These are phyloP conservation scores for Laupala kohalensis DNA, from an alignment of 1,140 invertebrate species.

Conservation along the genomic window DNA sequence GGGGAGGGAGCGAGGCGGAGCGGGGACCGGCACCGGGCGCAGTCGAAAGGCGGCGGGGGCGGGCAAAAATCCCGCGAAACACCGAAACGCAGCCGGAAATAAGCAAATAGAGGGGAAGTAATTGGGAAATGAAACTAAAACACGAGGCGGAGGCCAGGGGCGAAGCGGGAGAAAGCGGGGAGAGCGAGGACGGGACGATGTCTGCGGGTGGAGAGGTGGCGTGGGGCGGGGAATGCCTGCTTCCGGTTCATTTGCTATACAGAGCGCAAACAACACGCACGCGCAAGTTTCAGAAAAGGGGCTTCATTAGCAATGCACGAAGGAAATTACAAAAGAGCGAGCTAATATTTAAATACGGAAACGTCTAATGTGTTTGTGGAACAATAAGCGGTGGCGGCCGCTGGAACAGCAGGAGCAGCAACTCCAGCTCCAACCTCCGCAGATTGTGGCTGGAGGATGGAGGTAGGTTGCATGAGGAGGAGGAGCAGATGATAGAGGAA, in stretches of 20 bases:
- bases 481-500: neutral
- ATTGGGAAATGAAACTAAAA: neutral
- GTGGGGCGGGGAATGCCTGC: neutral
- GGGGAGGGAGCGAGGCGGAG: neutral
- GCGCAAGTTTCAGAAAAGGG: neutral
- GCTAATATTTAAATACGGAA: neutral
- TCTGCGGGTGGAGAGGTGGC: too few relatives aligned
- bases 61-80: neutral
- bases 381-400: neutral
- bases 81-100: neutral
- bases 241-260: neutral
- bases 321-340: neutral
- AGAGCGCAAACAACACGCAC: neutral
- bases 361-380: neutral
- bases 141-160: neutral
- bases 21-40: too few relatives aligned
- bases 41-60: too few relatives aligned
- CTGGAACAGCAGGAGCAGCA: too few relatives aligned
- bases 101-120: neutral
- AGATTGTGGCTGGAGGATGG: neutral
- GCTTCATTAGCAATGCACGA: neutral
- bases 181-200: neutral
- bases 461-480: neutral
- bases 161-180: too few relatives aligned
- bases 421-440: neutral